Conservation (phyloP, 2,113 vertebrate genomes). For the Copsychus sechellarum region DNA sequence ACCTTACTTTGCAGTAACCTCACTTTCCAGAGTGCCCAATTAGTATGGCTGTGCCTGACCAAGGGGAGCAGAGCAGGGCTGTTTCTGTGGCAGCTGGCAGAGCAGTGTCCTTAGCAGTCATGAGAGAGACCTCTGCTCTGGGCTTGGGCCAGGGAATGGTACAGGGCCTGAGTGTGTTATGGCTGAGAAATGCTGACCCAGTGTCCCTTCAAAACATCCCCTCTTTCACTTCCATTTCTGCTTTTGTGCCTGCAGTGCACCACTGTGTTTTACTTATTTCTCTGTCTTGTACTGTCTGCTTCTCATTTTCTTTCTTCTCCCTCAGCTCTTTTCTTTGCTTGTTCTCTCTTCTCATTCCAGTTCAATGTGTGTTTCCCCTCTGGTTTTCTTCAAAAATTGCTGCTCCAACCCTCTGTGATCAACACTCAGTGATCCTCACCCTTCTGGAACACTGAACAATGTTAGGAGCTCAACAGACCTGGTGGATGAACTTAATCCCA, state of each 20-base stretch:
- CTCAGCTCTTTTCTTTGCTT: background rate
- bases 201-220: background rate
- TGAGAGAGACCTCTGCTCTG: background rate
- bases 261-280: background rate
- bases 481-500: background rate
- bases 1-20: background rate
- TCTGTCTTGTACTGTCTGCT: background rate
- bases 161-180: fast-evolving
- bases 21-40: background rate
- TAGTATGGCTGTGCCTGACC: background rate
- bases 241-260: background rate
- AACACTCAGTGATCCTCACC: background rate
- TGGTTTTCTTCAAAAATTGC: background rate
- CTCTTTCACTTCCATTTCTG: conserved; percentile 25
- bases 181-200: background rate
- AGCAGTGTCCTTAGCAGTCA: background rate
- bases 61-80: fast-evolving
- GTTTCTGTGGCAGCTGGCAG: background rate
- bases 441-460: background rate
- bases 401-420: background rate
- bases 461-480: background rate
- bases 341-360: background rate
- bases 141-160: background rate
- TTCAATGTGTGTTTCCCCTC: background rate
- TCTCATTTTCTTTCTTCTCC: background rate